Evolutionary conservation across 1,140 invertebrate genomes (phyloP), one percentile per base, ranked within the genome.

Genomic region (Drosophila melanica): DNA sequence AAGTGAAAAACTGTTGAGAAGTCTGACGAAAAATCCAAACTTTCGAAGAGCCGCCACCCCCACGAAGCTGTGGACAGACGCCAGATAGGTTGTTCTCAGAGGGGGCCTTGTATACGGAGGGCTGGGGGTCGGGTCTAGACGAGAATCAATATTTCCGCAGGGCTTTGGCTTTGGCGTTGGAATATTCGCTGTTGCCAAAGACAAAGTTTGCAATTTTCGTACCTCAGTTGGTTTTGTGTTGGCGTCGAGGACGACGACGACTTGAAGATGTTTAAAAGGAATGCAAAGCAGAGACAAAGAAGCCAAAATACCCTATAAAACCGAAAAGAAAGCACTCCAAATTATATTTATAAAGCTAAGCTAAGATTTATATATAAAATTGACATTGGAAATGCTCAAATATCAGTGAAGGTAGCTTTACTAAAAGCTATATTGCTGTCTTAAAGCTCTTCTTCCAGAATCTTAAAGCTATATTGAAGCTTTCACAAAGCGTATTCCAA

Each of bases 111-210:
- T 20, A 20, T 11, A 53, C 10, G 10, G 18, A 45, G 11, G 8
- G 8, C 16, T 39, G 3, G 6, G 41, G 37, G 39, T 3, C 1
- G 41, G 48, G 53, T 41, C 68, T 42, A 66, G 79, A 75, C 75
- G 48, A 75, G 79, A 89, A 89, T 89, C 84, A 84, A 89, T 89
- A 89, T 84, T 89, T 89, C 84, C 74, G 77, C 44, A 77, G 79
- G 71, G 64, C 65, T 60, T 66, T 54, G 37, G 53, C 51, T 44
- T 51, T 51, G 58, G 47, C 68, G 41, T 75, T 64, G 30, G 55
- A 6, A 44, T 37, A 35, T 18, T 41, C 33, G 45, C 23, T 20
- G 35, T 35, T 39, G 50, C 33, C 42, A 63, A 57, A 79, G 81
- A 81, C 75, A 87, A 87, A 87, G 84, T 89, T 87, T 63, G 79